Base-by-base conservation (phyloP, 2,113 vertebrate genomes). In the Ctenodactylus gundi region DNA sequence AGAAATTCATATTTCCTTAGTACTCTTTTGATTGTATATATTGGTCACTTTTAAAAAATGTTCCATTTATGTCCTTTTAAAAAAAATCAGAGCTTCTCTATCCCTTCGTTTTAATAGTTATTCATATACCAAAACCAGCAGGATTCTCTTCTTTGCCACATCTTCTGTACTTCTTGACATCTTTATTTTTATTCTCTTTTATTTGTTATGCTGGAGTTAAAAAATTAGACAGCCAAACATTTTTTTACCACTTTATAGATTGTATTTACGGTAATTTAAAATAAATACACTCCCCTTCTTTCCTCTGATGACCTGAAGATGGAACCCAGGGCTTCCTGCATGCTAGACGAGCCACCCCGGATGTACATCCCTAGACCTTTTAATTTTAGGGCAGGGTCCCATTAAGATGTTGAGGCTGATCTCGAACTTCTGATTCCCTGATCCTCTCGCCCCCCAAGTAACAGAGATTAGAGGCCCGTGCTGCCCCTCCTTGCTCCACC, bases 51-150 rank as follows among this genome's bases (percentile, higher is more conserved):
- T 44, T 44, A 53, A 72, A 68, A n/a, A 46, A 76, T 62, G n/a
- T n/a, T n/a, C 34, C 70, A 27, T 55, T 20, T 65, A 14, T 75
- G 58, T 86, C 13, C 8, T 36, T 4, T n/a, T n/a, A n/a, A n/a
- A n/a, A 44, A 4, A 68, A 41, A 31, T 57, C 3, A 78, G 11
- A 68, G 8, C 18, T 34, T 41, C 49, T 70, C 44, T 17, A 81
- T 85, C 77, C 21, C 55, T 95, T 91, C 88, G 82, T 76, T 96
- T 81, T 90, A 85, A 64, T n/a, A 88, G 64, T 70, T 75, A 41
- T 44, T 85, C 57, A 57, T 65, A 76, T 86, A 58, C 53, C 51
- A 94, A 70, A 84, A 73, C 44, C 17, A 72, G 34, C 23, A n/a
- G 41, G 73, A 36, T n/a, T 15, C 73, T 65, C 46, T 55, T 46